Conservation (phyloP, 2,888 invertebrate genomes). For the Spodoptera littoralis region DNA sequence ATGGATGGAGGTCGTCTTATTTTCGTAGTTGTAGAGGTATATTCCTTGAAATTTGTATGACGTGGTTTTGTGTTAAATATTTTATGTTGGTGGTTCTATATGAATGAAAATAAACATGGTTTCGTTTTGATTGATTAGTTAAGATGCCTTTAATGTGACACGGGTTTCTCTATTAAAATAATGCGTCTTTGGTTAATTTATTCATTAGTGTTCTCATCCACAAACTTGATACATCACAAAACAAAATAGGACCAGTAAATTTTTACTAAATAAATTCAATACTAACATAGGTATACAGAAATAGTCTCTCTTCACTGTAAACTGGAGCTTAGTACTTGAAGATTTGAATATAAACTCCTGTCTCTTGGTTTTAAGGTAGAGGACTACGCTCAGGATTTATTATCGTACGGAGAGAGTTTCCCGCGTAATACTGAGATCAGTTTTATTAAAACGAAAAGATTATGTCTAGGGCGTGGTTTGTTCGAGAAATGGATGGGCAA, state of each 20-base stretch:
- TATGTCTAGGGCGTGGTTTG: constrained; percentile 12
- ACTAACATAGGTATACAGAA: too few species aligned
- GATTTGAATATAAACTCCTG: constrained; percentile 59
- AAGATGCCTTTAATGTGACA: too few species aligned
- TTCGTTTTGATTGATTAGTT: too few species aligned
- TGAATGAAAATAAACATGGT: too few species aligned
- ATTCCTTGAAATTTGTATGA: constrained; percentile 31
- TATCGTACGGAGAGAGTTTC: constrained; percentile 47
- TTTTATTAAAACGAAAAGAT: constrained; percentile 42
- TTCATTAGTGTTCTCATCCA: too few species aligned
- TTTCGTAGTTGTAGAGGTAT: constrained; percentile 15
- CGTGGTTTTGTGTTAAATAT: constrained; percentile 24
- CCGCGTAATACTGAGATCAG: constrained; percentile 33
- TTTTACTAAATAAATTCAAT: too few species aligned
- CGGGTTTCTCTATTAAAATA: too few species aligned
- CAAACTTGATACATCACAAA: too few species aligned
- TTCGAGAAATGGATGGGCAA: constrained; percentile 2
- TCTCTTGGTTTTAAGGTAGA: constrained; percentile 49
- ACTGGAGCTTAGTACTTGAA: constrained; percentile 31
- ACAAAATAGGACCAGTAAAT: too few species aligned
- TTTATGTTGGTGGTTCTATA: neutral
- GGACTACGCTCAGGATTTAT: constrained; percentile 66
- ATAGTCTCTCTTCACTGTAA: neutral
- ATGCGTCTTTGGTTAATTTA: too few species aligned
- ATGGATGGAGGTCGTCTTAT: constrained; percentile 26